Conservation (phyloP, 2,888 invertebrate genomes). For the Orthosia gracilis region DNA sequence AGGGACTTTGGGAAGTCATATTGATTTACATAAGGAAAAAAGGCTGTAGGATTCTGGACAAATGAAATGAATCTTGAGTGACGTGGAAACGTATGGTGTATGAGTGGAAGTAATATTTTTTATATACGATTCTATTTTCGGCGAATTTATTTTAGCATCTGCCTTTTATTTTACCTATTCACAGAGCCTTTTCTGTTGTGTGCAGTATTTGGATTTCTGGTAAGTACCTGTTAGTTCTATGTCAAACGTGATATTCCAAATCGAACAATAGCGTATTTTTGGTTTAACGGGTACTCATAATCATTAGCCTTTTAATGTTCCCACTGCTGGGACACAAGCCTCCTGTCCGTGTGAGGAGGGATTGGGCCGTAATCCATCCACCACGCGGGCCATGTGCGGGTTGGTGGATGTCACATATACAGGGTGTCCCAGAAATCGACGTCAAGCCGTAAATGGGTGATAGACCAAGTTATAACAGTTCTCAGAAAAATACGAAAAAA, state of each 20-base stretch:
- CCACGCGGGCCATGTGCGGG: no score
- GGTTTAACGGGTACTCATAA: background rate
- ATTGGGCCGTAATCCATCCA: no score
- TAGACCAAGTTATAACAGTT: no score
- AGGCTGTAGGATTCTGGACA: slow-evolving; percentile 69
- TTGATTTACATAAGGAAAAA: slow-evolving; percentile 87
- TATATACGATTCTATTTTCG: slow-evolving; percentile 18
- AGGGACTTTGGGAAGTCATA: slow-evolving; percentile 81
- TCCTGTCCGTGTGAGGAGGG: no score
- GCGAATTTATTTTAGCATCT: slow-evolving; percentile 24
- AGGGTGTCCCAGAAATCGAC: no score
- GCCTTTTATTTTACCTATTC: slow-evolving; percentile 9
- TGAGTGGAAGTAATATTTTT: slow-evolving; percentile 42
- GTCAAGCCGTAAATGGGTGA: no score
- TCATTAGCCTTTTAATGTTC: no score
- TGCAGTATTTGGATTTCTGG: background rate
- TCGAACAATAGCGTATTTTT: background rate
- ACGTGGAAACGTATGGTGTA: slow-evolving; percentile 45
- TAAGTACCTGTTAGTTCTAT: background rate
- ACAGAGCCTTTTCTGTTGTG: background rate
- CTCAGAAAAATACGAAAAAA: no score
- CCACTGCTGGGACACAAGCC: no score
- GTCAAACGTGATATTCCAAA: background rate
- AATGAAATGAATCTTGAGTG: slow-evolving; percentile 70
- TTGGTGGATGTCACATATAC: no score